Percentiles rank a stretch among this genome's conserved stretches.
These are phyloP conservation scores for Strix occidentalis DNA, from an alignment of 2,797 vertebrate species.

Conservation along the genomic window DNA sequence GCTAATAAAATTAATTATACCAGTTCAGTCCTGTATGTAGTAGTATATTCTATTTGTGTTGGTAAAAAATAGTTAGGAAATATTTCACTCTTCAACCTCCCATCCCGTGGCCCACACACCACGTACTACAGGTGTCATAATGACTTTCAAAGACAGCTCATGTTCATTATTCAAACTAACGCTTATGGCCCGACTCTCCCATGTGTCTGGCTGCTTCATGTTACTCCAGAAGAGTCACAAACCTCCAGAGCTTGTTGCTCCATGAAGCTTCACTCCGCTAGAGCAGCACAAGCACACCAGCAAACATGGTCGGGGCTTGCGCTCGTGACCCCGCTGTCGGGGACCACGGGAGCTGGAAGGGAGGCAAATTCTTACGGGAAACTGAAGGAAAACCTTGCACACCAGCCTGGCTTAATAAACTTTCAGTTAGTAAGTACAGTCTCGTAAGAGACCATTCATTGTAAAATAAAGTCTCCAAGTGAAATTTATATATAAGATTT, in stretches of 20 bases:
- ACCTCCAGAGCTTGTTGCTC: neutral
- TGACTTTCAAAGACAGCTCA: neutral
- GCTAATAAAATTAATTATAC: neutral
- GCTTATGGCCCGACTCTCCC: neutral
- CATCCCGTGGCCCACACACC: rapidly evolving
- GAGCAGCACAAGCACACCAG: neutral
- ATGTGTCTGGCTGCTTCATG: neutral
- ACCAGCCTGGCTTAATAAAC: neutral
- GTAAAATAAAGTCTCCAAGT: neutral
- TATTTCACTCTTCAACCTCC: neutral
- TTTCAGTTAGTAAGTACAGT: neutral
- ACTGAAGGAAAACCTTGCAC: neutral
- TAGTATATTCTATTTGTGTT: neutral
- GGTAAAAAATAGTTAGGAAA: neutral
- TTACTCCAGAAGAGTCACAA: neutral
- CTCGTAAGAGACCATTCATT: neutral
- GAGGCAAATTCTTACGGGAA: neutral
- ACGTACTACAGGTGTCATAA: neutral
- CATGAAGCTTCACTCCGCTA: rapidly evolving
- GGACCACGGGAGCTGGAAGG: neutral
- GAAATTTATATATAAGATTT: neutral
- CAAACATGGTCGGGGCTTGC: rapidly evolving
- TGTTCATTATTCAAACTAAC: neutral
- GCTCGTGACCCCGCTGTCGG: rapidly evolving
- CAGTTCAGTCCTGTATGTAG: neutral